These are phyloP conservation scores for Mycetomoellerius zeteki DNA, from an alignment of 1,140 invertebrate genomes.

Conservation along the genomic window DNA sequence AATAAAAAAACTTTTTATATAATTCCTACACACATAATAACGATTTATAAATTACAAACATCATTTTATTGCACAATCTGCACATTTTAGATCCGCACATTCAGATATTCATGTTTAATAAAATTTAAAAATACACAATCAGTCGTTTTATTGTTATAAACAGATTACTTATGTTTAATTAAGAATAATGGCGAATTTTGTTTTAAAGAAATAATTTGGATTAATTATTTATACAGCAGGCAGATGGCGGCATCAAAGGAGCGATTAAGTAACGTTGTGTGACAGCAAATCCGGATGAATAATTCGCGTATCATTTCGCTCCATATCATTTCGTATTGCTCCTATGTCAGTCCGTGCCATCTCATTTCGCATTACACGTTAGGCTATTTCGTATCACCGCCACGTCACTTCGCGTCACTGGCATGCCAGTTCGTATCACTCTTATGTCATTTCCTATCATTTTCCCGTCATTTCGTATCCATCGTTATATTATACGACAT, in stretches of 20 bases:
- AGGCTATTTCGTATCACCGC: conserved; percentile 54
- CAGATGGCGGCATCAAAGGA: neutral
- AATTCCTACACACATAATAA: neutral
- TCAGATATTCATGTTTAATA: neutral
- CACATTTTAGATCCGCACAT: neutral
- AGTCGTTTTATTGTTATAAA: neutral
- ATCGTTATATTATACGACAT: conserved; percentile 33
- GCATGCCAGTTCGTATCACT: conserved; percentile 49
- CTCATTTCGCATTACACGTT: conserved; percentile 50
- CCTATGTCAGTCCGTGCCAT: conserved; percentile 45
- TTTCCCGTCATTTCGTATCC: conserved; percentile 53
- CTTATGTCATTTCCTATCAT: conserved; percentile 61
- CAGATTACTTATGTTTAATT: neutral
- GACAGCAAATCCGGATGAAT: conserved; percentile 11
- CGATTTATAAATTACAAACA: neutral
- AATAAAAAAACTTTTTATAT: neutral
- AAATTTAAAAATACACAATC: neutral
- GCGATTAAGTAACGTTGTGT: neutral
- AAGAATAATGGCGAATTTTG: neutral
- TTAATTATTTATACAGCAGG: neutral
- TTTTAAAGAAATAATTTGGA: neutral
- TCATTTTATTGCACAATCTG: neutral
- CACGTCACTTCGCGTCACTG: conserved; percentile 49
- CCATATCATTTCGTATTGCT: conserved; percentile 55
- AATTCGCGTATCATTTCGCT: conserved; percentile 47